Base-by-base conservation (phyloP, 1,140 invertebrate species). In the Drosophila repleta region DNA sequence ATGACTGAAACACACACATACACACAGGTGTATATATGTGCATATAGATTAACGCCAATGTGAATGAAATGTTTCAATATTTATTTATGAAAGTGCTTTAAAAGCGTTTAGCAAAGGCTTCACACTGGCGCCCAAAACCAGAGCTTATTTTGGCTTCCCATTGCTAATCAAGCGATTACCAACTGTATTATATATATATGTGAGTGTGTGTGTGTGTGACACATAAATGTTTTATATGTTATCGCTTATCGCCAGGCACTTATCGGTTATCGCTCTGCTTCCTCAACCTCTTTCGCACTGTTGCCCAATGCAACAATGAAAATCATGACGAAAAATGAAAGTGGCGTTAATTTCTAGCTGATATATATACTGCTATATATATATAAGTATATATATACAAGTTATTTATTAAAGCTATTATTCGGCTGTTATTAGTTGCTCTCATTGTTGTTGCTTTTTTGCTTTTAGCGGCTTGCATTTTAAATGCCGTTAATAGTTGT, bases 401-500 rank as follows among this genome's bases (percentile, higher is more conserved):
- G 32, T 60, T 64, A 55, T 51, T 41, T 53, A 51, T 72, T 66
- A 60, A 66, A 52, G 13, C 21, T 48, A 60, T 68, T 62, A 73
- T 62, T 66, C 24, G 64, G 11, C 56, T 11, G 32, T 61, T 37
- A 64, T 64, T 64, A 64, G 61, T 24, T 56, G 51, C 26, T 56
- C 37, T 53, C 21, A 32, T 64, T 57, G 24, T 57, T 58, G 68
- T 64, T 65, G 52, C 18, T 65, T 39, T 51, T 24, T 43, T 58
- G 55, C 45, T 65, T 52, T 57, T 46, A 71, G 68, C 46, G 68
- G 62, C 51, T 66, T 56, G 32, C 61, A 64, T 70, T 64, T 64
- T 17, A 56, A 51, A 70, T 64, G 45, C 21, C 26, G 43, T 18
- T 56, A 37, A 41, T 17, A 46, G 56, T 60, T 39, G 24, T 46